Percentiles rank a stretch among this genome's conserved stretches.
Conservation (phyloP, 2,113 vertebrate genomes). For the Aythya baeri region DNA sequence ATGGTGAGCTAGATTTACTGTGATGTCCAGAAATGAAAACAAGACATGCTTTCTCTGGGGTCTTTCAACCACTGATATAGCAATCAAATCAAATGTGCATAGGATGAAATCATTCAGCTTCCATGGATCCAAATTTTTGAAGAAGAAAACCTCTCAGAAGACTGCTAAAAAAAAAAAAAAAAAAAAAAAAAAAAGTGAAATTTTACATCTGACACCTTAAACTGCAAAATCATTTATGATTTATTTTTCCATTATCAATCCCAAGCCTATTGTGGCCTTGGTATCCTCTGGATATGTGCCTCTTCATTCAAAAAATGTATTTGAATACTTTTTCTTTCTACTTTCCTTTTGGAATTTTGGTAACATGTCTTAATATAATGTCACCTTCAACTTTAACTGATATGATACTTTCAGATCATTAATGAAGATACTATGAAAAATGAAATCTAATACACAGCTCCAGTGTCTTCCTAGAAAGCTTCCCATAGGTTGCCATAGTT, state of each 20-base stretch:
- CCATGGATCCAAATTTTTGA: background rate
- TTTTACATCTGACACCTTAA: background rate
- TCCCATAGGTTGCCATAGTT: background rate
- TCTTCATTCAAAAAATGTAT: background rate
- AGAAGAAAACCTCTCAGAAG: background rate
- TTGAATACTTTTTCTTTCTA: background rate
- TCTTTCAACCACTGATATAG: background rate
- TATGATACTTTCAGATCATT: background rate
- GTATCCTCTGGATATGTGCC: background rate
- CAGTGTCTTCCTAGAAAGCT: background rate
- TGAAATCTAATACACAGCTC: background rate
- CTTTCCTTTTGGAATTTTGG: background rate
- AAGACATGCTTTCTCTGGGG: background rate
- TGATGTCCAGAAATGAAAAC: background rate
- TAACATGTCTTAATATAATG: background rate
- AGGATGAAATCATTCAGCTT: background rate
- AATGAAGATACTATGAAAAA: background rate
- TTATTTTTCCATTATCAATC: background rate
- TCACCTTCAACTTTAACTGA: background rate
- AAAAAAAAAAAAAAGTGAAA: background rate
- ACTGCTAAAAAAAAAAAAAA: background rate
- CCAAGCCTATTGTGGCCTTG: background rate
- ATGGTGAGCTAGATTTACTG: background rate
- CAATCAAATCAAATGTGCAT: background rate
- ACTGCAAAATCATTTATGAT: background rate